Evolutionary conservation across 2,797 vertebrate species (phyloP), one percentile per base, ranked within the genome.

Genomic region (Trachops cirrhosus): DNA sequence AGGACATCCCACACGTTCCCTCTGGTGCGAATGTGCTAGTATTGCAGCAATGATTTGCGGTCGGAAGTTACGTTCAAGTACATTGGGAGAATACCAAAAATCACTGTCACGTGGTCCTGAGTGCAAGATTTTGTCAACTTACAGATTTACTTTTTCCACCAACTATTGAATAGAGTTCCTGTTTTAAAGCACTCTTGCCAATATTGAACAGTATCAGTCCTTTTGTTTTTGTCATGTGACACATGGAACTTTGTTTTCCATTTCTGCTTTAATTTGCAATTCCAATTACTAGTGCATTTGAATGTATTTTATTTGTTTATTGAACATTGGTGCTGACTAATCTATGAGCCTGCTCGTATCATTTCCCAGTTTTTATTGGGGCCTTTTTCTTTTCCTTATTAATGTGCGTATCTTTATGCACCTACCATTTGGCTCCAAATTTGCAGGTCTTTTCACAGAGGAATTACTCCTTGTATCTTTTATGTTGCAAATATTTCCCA

Each of bases 231-330:
- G 22, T 54, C 9, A 7, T 83, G n/a, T 79, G 29, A 75, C 29
- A 82, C 34, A 73, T n/a, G 34, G 37, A 67, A 93, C 48, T 73
- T 90, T 62, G 50, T 59, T 62, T 87, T 71, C 22, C 5, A 24
- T 64, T 78, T 34, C 10, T 86, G 1, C 87, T 91, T 90, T 64
- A 73, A 82, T 78, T 96, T 94, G 39, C 34, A 89, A 62, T 86
- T 86, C 59, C 52, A 79, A 16, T 95, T 71, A 22, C 26, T 34
- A 32, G 21, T 77, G 11, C 18, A 32, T 52, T 91, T 67, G 44
- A 52, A 5, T 88, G 14, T 84, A 52, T 73, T 86, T 62, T 86
- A 1, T 68, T 73, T 88, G 16, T 48, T 78, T 44, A 32, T 62
- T 64, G 57, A 78, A 29, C 19, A 64, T 74, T 79, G 68, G 14